Conservation (phyloP, 2,888 invertebrate genomes). For the Isoperla grammatica region DNA sequence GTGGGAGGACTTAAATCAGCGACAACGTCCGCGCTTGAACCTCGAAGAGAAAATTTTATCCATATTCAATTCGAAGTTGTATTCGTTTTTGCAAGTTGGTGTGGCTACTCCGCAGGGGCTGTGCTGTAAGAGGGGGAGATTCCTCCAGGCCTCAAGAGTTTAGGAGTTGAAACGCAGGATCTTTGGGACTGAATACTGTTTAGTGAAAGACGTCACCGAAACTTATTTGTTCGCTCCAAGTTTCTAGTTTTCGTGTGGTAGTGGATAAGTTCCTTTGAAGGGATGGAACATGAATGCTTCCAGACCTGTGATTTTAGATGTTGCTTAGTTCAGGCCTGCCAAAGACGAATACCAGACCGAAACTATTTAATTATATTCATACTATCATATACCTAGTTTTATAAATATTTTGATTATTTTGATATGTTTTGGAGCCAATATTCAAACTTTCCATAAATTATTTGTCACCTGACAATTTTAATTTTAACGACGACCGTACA, state of each 20-base stretch:
- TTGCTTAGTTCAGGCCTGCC: too few species aligned
- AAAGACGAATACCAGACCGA: too few species aligned
- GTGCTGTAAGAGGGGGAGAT: conserved; percentile 14
- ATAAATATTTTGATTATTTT: background rate
- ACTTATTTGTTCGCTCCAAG: conserved; percentile 14
- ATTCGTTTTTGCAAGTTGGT: conserved; percentile 41
- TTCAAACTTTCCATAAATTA: too few species aligned
- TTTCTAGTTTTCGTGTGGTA: background rate
- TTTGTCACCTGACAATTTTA: too few species aligned
- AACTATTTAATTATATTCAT: too few species aligned
- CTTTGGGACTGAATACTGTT: conserved; percentile 12
- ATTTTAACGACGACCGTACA: too few species aligned
- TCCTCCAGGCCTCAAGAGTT: conserved; percentile 25
- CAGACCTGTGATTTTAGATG: too few species aligned
- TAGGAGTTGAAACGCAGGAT: conserved; percentile 14
- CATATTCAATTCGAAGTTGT: conserved; percentile 43
- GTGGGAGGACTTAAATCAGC: conserved; percentile 16
- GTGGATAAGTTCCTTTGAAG: background rate
- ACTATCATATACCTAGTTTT: too few species aligned
- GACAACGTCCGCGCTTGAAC: conserved; percentile 9
- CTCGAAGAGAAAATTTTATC: conserved; percentile 38
- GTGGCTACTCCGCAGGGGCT: conserved; percentile 19
- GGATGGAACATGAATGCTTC: too few species aligned
- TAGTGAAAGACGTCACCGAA: conserved; percentile 14
- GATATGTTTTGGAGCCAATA: conserved; percentile 1